Evolutionary conservation across 2,888 invertebrate genomes (phyloP).

Genomic region (Plebejus anna): DNA sequence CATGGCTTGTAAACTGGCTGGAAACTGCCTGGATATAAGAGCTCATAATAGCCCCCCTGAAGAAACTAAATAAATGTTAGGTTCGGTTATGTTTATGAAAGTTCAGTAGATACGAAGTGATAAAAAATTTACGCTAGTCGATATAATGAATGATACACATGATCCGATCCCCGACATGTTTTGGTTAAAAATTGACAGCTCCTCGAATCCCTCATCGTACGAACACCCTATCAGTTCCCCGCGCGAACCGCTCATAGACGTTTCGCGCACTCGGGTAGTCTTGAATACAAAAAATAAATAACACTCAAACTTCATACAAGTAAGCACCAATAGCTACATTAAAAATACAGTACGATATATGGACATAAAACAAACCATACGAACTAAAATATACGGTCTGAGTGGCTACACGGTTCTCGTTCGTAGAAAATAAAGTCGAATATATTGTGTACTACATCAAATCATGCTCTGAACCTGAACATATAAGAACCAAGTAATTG

Average conservation of each 20-base stretch:
- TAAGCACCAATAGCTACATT: conserved; percentile 37
- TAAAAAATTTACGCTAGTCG: conserved; percentile 17
- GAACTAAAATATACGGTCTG: conserved; percentile 14
- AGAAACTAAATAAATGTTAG: not conserved
- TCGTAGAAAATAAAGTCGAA: not conserved
- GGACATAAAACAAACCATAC: conserved; percentile 33
- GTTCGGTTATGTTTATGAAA: not conserved
- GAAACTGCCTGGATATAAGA: too few species aligned
- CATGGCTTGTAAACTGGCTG: too few species aligned
- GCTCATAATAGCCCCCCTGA: not conserved
- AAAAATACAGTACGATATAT: conserved; percentile 23
- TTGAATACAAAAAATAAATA: conserved; percentile 35
- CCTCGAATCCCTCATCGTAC: conserved; percentile 1
- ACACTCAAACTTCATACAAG: conserved; percentile 34
- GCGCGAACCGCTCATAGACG: not conserved
- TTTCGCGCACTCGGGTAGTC: not conserved
- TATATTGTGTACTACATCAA: not conserved
- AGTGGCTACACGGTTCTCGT: not conserved
- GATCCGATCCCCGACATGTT: conserved; percentile 18
- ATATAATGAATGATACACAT: conserved; percentile 15
- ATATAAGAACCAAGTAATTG: conserved; percentile 7
- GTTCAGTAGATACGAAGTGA: conserved; percentile 9
- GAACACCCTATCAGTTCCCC: not conserved
- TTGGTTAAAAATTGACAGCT: conserved; percentile 26
- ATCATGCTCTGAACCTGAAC: not conserved